Evolutionary conservation across 1,140 invertebrate species (phyloP).

Genomic region (Cydia fagiglandana): DNA sequence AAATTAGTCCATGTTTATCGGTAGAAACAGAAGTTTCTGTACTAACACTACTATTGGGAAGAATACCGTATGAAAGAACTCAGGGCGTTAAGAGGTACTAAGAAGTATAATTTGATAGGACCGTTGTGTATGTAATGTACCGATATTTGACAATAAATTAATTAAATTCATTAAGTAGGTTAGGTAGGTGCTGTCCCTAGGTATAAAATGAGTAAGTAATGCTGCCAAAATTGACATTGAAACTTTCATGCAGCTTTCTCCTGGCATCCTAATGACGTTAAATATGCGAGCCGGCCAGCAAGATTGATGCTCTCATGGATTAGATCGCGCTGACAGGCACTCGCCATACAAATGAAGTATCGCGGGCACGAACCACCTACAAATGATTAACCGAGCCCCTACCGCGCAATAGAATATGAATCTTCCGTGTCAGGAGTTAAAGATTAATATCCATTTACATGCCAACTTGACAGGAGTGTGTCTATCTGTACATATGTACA

Average conservation of each 20-base stretch:
- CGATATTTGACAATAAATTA: background rate
- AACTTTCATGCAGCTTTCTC: slow-evolving; percentile 39
- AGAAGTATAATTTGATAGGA: too few species aligned
- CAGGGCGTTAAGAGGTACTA: too few species aligned
- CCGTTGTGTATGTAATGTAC: too few species aligned
- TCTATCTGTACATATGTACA: background rate
- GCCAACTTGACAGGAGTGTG: slow-evolving; percentile 24
- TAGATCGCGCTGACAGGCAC: slow-evolving; percentile 40
- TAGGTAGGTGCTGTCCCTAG: background rate
- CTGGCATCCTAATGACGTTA: slow-evolving; percentile 32
- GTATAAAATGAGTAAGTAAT: background rate
- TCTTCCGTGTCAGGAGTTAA: background rate
- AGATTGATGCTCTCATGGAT: slow-evolving; percentile 35
- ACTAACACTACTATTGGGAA: too few species aligned
- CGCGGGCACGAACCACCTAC: slow-evolving; percentile 12
- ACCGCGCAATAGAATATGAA: background rate
- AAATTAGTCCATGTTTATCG: too few species aligned
- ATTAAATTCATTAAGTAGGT: too few species aligned
- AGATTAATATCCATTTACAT: slow-evolving; percentile 14
- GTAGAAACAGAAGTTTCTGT: too few species aligned
- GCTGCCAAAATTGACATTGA: slow-evolving; percentile 4
- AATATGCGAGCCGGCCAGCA: slow-evolving; percentile 33
- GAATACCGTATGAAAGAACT: too few species aligned
- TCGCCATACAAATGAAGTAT: slow-evolving; percentile 37
- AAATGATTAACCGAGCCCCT: background rate